phyloP scores from a whole-genome alignment of 2,113 vertebrate genomes.

The Poeciliopsis prolifica region DNA sequence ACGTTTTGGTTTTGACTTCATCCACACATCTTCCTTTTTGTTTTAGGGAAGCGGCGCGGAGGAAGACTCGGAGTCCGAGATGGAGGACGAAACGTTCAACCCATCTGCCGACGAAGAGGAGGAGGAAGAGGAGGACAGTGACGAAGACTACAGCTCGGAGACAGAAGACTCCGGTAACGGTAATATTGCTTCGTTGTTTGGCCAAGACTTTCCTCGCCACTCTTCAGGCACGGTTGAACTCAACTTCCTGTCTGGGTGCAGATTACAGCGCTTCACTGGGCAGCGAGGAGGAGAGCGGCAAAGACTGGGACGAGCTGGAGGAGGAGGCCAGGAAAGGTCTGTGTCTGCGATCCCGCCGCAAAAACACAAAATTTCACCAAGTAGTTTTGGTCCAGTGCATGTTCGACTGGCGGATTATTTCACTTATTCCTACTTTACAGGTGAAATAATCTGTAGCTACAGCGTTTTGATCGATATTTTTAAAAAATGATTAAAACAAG shows the following conservation, averaged over 20 bases:
- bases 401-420: no score
- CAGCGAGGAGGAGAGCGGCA: slow-evolving; percentile 94
- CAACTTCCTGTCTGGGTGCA: not conserved
- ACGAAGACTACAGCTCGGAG: slow-evolving; percentile 92
- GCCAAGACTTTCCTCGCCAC: no score
- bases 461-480: no score
- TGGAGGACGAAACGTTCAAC: slow-evolving; percentile 95
- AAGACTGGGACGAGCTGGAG: slow-evolving; percentile 95
- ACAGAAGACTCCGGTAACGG: slow-evolving; percentile 83
- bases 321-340: slow-evolving; percentile 92
- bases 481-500: no score
- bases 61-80: slow-evolving; percentile 88
- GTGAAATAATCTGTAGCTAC: no score
- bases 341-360: slow-evolving; percentile 3
- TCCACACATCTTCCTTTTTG: not conserved
- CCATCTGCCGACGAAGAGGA: slow-evolving; percentile 92
- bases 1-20: not conserved
- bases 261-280: slow-evolving; percentile 89
- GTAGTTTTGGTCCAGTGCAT: no score
- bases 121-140: slow-evolving; percentile 92
- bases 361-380: no score
- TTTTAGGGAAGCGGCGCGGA: slow-evolving; percentile 85
- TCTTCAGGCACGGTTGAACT: not conserved
- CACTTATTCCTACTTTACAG: no score
- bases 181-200: not conserved